Conservation (phyloP, 2,888 invertebrate genomes). For the Diploptera punctata region DNA sequence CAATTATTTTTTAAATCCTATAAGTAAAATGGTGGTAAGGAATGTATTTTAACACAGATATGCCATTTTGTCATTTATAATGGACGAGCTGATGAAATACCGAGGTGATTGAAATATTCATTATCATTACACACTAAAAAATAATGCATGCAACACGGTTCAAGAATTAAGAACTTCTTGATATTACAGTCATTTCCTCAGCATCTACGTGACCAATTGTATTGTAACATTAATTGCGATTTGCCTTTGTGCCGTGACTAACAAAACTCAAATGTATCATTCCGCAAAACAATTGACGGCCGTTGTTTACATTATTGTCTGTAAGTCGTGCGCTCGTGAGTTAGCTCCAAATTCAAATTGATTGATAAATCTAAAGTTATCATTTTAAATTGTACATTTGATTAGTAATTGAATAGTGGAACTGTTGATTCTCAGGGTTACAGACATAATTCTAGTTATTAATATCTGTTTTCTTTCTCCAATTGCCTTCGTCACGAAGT, state of each 20-base stretch:
- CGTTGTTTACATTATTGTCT: background rate
- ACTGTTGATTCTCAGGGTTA: background rate
- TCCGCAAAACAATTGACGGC: background rate
- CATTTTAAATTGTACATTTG: background rate
- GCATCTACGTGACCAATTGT: background rate
- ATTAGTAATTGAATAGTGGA: background rate
- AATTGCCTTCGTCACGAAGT: conserved; percentile 17
- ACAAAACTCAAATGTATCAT: background rate
- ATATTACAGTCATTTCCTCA: background rate
- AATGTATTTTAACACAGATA: no score
- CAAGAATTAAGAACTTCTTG: background rate
- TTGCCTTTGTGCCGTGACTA: background rate
- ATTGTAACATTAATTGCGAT: background rate
- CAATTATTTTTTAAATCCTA: no score
- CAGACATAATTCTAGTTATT: conserved; percentile 12
- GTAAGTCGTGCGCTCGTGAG: background rate
- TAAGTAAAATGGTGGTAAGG: no score
- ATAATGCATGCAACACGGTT: background rate
- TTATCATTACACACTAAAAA: background rate
- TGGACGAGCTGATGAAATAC: no score
- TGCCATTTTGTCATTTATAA: no score
- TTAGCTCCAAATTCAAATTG: background rate
- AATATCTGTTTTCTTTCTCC: conserved; percentile 10
- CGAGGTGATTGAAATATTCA: no score
- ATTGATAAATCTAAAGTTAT: background rate